Base-by-base conservation (phyloP, 2,797 vertebrate genomes). In the Hylomyscus alleni region DNA sequence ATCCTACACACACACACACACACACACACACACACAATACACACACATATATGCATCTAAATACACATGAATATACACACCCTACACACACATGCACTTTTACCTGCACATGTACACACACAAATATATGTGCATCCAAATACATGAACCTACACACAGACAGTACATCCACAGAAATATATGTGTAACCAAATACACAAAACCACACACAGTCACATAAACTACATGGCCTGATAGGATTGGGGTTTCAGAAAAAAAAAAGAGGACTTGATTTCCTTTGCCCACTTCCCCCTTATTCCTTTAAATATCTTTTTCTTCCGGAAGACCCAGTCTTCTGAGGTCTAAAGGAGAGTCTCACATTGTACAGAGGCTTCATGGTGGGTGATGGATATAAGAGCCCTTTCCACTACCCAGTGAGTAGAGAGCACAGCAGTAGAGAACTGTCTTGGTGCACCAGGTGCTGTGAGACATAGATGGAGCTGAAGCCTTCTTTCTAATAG, bases 361-460 rank as follows among this genome's bases (percentile, higher is more conserved):
- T 1, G 17, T 34, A 26, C 0, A 26, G 12, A 4, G 3, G 52
- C 6, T 13, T 15, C 0, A 37, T 0, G 4, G 6, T 12, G 3
- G 14, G 7, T 0, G 2, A 0, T 19, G 76, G 29, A 1, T 2
- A 6, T 14, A 0, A 11, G 0, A 5, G 31, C 4, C 31, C 5
- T 12, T 34, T 22, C 37, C 29, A n/a, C 47, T 12, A 0, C 77
- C 11, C 14, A 8, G 14, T 15, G 19, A 8, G 3, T 22, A 26
- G 9, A 4, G 14, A 72, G 9, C 1, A 1, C 5, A 44, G n/a
- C 12, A 2, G 9, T 22, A 58, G 0, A 0, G 1, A 10, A 9
- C 6, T 1, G 13, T 8, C 62, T 72, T 15, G 4, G 44, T 0
- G 0, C 26, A 13, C 40, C 52, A 1, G 8, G 44, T 76, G 11